Base-by-base conservation (phyloP, 2,113 vertebrate genomes). In the Syrmaticus mikado region DNA sequence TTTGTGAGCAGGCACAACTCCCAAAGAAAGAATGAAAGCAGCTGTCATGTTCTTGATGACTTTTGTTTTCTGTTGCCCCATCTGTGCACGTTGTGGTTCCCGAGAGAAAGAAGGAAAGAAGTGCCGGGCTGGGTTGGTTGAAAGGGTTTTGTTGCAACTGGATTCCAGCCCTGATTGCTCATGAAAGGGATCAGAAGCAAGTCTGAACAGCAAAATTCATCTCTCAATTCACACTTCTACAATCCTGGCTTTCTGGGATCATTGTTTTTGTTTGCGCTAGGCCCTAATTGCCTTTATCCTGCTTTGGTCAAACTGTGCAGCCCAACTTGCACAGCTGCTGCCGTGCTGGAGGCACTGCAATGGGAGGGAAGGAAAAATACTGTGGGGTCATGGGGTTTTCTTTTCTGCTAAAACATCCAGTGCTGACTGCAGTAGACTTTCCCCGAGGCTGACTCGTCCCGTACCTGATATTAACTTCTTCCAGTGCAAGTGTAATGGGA, bases 71-170 rank as follows among this genome's bases (percentile, higher is more conserved):
- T 52, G 13, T 30, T 67, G 40, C 3, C 22, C 36, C 2, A 25
- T 32, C 34, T 11, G 2, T 9, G 28, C 30, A 46, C 0, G 0
- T 3, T 52, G 65, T 32, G 19, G 10, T 71, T 81, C n/a, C 38
- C 1, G 1, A 36, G 74, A 57, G 55, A 41, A 52, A 27, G 62
- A 46, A 70, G 28, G 21, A 52, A 87, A 40, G 41, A 40, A 53
- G n/a, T 24, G 13, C 53, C 0, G 4, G 58, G 70, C 38, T n/a
- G n/a, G 3, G 40, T 50, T 76, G 24, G 6, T 11, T 48, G 43
- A 50, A 81, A 73, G 38, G 0, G 0, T 81, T 77, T 77, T 46
- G 43, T 66, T 21, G n/a, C 25, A 34, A 11, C 76, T 6, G 11
- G 25, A 13, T 48, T 21, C 43, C 48, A 16, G 38, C 14, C n/a